These are phyloP conservation scores for Empidonax alnorum DNA, from an alignment of 2,113 vertebrate species.

Conservation along the genomic window DNA sequence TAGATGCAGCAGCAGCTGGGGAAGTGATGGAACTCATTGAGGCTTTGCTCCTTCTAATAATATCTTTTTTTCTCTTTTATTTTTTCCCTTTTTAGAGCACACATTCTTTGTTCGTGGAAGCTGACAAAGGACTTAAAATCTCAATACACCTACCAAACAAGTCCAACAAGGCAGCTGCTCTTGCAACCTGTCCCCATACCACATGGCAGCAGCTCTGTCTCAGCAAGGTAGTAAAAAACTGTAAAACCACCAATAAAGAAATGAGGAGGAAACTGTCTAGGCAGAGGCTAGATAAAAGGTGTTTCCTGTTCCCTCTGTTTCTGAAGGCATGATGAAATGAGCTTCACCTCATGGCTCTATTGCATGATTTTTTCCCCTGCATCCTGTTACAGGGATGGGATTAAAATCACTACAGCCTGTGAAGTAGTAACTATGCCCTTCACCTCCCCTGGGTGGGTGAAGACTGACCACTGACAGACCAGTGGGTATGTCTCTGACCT, in stretches of 20 bases:
- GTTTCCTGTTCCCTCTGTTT: neutral
- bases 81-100: neutral
- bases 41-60: constrained; percentile 13
- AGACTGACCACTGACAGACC: too few relatives aligned
- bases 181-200: neutral
- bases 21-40: neutral
- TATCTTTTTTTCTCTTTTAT: neutral
- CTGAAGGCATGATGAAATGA: neutral
- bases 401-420: neutral
- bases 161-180: neutral
- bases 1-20: constrained; percentile 40
- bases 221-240: neutral
- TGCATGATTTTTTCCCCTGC: neutral
- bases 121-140: neutral
- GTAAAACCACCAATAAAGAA: neutral
- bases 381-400: neutral
- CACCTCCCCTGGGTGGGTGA: neutral
- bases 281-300: neutral
- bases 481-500: neutral
- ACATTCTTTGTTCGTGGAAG: neutral
- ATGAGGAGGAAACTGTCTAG: neutral
- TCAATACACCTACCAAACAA: neutral
- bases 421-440: neutral
- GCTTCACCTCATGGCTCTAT: neutral
- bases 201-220: neutral